These are phyloP conservation scores for Hypotaenidia philippensis DNA, from an alignment of 2,797 vertebrate species.

Conservation along the genomic window DNA sequence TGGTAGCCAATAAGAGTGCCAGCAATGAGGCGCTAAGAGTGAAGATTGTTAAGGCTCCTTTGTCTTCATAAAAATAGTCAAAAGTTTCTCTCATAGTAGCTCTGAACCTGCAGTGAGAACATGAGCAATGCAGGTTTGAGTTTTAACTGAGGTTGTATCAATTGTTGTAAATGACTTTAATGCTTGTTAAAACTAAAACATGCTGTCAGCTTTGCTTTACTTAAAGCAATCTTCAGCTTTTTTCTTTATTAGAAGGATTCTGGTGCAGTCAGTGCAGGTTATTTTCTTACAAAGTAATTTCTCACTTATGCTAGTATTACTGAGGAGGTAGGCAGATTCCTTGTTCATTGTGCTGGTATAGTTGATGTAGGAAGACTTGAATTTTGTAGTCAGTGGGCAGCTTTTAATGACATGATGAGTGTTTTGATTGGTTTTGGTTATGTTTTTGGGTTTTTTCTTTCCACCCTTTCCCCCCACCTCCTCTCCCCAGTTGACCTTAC, in stretches of 20 bases:
- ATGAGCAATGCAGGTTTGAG: slow-evolving; percentile 66
- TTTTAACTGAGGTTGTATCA: slow-evolving; percentile 57
- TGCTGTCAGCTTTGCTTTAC: slow-evolving; percentile 44
- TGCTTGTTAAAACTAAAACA: slow-evolving; percentile 27
- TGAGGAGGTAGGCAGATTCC: slow-evolving; percentile 27
- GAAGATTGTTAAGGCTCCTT: slow-evolving; percentile 71
- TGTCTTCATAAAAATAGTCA: slow-evolving; percentile 55
- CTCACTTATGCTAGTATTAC: slow-evolving; percentile 10
- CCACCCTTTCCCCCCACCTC: neutral
- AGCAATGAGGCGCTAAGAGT: slow-evolving; percentile 64
- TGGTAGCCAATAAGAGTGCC: slow-evolving; percentile 72
- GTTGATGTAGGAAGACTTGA: slow-evolving; percentile 41
- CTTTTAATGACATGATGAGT: slow-evolving; percentile 34
- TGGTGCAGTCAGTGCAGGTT: slow-evolving; percentile 53
- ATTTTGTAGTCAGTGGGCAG: slow-evolving; percentile 17
- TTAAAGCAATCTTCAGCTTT: slow-evolving; percentile 55
- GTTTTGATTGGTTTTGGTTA: slow-evolving; percentile 47
- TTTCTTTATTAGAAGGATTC: slow-evolving; percentile 61
- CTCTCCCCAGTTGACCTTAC: slow-evolving; percentile 52
- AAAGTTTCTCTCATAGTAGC: slow-evolving; percentile 57
- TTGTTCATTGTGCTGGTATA: slow-evolving; percentile 31
- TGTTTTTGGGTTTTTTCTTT: slow-evolving; percentile 12
- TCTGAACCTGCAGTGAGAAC: slow-evolving; percentile 65
- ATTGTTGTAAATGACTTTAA: slow-evolving; percentile 57
- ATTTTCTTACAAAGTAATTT: slow-evolving; percentile 60